These are phyloP conservation scores for Brachypodius melanocephalos DNA, from an alignment of 2,113 vertebrate species.

Conservation along the genomic window DNA sequence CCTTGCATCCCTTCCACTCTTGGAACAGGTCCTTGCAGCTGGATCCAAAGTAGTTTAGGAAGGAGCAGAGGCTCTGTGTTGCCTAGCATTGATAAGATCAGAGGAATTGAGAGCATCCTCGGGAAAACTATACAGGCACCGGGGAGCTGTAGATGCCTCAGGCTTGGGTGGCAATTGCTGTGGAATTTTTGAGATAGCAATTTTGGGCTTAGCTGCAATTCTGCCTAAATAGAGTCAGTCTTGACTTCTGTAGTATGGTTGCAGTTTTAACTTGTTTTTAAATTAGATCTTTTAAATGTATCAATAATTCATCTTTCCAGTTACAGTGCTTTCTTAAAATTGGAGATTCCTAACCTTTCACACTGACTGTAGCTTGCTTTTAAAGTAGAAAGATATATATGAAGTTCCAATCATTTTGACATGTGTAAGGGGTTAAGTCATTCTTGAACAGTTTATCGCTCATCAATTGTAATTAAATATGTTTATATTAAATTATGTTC, in stretches of 20 bases:
- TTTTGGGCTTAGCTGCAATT: constrained; percentile 49
- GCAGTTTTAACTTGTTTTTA: neutral
- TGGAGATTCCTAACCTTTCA: neutral
- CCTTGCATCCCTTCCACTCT: neutral
- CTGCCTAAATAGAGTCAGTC: neutral
- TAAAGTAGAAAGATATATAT: constrained; percentile 17
- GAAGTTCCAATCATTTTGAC: constrained; percentile 70
- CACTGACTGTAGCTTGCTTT: neutral
- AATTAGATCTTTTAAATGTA: neutral
- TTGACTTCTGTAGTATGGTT: neutral
- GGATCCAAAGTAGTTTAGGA: neutral
- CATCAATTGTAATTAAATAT: constrained; percentile 88
- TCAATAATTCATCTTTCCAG: neutral
- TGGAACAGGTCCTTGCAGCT: neutral
- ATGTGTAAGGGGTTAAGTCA: constrained; percentile 76
- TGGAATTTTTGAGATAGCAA: constrained; percentile 13
- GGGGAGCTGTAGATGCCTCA: neutral
- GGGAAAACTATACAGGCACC: neutral
- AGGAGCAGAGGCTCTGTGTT: neutral
- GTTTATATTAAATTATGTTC: constrained; percentile 87
- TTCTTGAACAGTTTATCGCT: constrained; percentile 82
- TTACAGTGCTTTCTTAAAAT: neutral
- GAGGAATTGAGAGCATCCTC: neutral
- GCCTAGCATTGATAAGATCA: neutral
- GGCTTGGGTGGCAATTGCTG: neutral